Evolutionary conservation across 2,797 vertebrate species (phyloP), one percentile per base, ranked within the genome.

Genomic region (Chaenodraco wilsoni): DNA sequence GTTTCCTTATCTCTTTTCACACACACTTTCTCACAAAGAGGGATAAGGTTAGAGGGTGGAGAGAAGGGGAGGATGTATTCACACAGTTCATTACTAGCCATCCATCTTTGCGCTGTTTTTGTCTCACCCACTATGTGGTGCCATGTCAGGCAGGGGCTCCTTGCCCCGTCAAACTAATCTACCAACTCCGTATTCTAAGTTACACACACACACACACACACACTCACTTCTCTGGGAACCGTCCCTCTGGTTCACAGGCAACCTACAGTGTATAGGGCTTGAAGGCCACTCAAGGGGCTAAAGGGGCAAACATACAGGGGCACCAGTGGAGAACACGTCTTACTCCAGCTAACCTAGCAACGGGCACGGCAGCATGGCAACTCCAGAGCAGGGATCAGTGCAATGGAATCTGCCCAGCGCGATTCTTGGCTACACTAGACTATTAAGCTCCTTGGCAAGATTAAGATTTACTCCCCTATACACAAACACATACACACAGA

Each of bases 391-490:
- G 69, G 85, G 84, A 78, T 84, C 71, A 66, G 72, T n/a, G 51
- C 65, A 75, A 76, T 74, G 89, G 90, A 87, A 91, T 91, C 78
- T 83, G 65, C 72, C 69, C 76, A 66, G 70, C 69, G 69, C 33
- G 7, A 61, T 84, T 89, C 84, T 86, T 88, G 84, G 88, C 85
- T 72, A 75, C 61, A 77, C 60, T 46, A 58, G 72, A 72, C 84
- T 79, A 88, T 88, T 86, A 88, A 83, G 62, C 83, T 72, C 61
- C 69, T 89, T 88, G 89, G 84, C 75, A 82, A 88, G 88, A 90
- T 90, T 80, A 88, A 85, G 87, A 92, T 90, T 88, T 91, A 92
- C 74, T 80, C 65, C 55, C 74, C 67, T 85, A 31, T 60, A 70
- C 83, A 85, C 43, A 84, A 67, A 89, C 82, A 84, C 81, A 87